phyloP scores from a whole-genome alignment of 2,797 vertebrate species.

The Crenuchus spilurus region DNA sequence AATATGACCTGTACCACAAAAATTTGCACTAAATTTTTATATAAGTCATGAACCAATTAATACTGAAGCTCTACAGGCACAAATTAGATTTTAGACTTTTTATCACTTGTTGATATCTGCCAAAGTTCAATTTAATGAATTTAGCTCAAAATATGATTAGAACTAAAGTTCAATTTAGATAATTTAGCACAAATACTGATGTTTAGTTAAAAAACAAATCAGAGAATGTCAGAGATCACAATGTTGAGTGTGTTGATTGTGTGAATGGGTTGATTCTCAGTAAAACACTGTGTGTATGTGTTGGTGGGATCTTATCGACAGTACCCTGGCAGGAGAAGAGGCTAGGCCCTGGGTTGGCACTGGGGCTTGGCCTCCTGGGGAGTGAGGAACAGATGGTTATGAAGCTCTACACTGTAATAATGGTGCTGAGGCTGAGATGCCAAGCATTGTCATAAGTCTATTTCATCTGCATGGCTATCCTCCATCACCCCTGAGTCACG shows the following conservation, averaged over 20 bases:
- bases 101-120: too few relatives aligned
- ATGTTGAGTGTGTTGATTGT: not conserved
- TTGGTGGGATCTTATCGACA: constrained; percentile 13
- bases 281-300: constrained; percentile 7
- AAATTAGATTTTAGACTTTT: too few relatives aligned
- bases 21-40: too few relatives aligned
- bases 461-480: constrained; percentile 63
- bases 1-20: not conserved
- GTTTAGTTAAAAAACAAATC: not conserved
- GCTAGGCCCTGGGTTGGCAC: constrained; percentile 40
- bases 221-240: not conserved
- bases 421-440: constrained; percentile 48
- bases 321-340: constrained; percentile 22
- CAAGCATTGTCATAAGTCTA: constrained; percentile 47
- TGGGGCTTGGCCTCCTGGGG: constrained; percentile 38
- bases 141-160: too few relatives aligned
- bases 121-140: not conserved
- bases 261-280: constrained; percentile 5
- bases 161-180: not conserved
- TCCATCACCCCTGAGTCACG: constrained; percentile 68
- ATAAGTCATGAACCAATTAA: too few relatives aligned
- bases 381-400: constrained; percentile 53
- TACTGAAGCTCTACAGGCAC: too few relatives aligned
- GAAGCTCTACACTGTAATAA: constrained; percentile 49
- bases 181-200: not conserved